These are phyloP conservation scores for Bombus affinis DNA, from an alignment of 1,140 invertebrate genomes.

Conservation along the genomic window DNA sequence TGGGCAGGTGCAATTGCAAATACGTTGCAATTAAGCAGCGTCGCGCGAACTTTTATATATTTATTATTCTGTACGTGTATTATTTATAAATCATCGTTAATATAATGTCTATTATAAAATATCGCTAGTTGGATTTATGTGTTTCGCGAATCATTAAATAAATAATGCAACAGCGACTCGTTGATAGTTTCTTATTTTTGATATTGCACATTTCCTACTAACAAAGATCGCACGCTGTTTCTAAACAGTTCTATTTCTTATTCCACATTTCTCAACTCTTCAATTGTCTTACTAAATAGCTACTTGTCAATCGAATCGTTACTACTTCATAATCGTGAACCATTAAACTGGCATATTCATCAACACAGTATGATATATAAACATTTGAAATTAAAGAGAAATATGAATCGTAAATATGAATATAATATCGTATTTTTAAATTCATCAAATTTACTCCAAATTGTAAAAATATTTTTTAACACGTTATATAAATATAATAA, in stretches of 20 bases:
- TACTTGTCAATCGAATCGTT: neutral
- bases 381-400: neutral
- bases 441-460: neutral
- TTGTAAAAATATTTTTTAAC: neutral
- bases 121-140: slow-evolving; percentile 13
- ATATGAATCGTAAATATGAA: neutral
- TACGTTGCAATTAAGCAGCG: neutral
- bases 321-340: neutral
- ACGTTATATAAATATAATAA: neutral
- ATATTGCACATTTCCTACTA: neutral
- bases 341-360: neutral
- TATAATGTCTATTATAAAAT: neutral
- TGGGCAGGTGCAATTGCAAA: slow-evolving; percentile 59
- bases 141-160: slow-evolving; percentile 35
- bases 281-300: neutral
- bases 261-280: neutral
- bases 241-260: neutral
- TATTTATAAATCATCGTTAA: slow-evolving; percentile 54
- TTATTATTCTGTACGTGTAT: slow-evolving; percentile 58
- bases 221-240: neutral
- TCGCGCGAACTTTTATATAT: slow-evolving; percentile 48
- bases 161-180: slow-evolving; percentile 23
- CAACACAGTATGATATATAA: neutral
- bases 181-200: neutral
- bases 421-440: neutral